phyloP scores from a whole-genome alignment of 2,113 vertebrate species.

The Thalassarche chlororhynchos region DNA sequence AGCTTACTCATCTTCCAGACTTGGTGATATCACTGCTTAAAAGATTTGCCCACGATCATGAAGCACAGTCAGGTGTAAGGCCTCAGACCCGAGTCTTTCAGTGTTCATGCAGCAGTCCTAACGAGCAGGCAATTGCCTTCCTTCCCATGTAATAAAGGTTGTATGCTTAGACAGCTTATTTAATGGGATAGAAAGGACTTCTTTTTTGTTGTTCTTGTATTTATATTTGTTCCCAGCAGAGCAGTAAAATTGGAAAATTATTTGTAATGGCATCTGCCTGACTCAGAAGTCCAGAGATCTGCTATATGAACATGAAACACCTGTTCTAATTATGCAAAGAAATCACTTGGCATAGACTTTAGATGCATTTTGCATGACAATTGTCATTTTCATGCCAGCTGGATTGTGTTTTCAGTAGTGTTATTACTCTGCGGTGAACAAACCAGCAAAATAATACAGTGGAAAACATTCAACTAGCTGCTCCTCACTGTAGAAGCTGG shows the following conservation, averaged over 20 bases:
- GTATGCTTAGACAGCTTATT: not conserved
- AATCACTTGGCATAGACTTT: too few relatives aligned
- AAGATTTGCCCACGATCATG: rapidly evolving
- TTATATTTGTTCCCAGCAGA: not conserved
- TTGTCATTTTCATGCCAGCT: not conserved
- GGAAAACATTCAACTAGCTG: too few relatives aligned
- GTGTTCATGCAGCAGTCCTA: not conserved
- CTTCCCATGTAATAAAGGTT: rapidly evolving
- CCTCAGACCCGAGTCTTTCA: rapidly evolving
- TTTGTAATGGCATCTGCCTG: not conserved
- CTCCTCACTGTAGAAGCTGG: not conserved
- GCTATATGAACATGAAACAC: not conserved
- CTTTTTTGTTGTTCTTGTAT: rapidly evolving
- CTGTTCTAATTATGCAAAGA: too few relatives aligned
- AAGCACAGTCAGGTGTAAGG: not conserved
- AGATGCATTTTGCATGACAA: not conserved
- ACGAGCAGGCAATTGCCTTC: not conserved
- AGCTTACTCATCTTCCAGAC: not conserved
- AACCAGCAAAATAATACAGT: not conserved
- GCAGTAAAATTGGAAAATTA: not conserved
- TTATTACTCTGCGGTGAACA: not conserved
- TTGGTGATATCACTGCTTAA: rapidly evolving
- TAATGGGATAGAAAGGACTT: not conserved
- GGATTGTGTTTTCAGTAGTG: not conserved
- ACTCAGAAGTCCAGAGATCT: not conserved